These are phyloP conservation scores for Gambusia yucatana DNA, from an alignment of 2,797 vertebrate genomes.

Conservation along the genomic window DNA sequence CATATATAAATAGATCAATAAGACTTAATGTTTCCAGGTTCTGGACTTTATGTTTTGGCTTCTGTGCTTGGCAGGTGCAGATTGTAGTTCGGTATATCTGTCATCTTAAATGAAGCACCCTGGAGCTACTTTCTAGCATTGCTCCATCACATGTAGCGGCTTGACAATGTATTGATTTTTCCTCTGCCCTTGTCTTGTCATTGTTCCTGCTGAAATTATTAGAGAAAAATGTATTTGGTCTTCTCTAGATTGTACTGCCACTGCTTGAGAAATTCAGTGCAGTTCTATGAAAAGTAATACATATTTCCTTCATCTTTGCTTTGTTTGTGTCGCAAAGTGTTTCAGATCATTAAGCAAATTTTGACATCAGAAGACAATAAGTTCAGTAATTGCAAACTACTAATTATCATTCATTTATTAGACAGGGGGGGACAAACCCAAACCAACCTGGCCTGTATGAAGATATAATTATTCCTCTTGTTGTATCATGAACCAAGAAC, in stretches of 20 bases:
- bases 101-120: conserved; percentile 37
- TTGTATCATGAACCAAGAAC: not conserved
- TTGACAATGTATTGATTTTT: conserved; percentile 50
- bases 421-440: not conserved
- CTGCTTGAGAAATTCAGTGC: not conserved
- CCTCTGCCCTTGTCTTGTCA: conserved; percentile 27
- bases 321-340: not conserved
- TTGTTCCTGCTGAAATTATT: conserved; percentile 35
- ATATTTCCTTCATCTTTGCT: not conserved
- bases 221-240: conserved; percentile 16
- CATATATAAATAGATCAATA: conserved; percentile 14
- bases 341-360: not conserved
- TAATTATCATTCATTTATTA: not conserved
- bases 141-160: conserved; percentile 23
- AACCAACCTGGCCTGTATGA: not conserved
- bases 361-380: not conserved
- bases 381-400: not conserved
- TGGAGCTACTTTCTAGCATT: conserved; percentile 33
- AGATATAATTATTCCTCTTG: not conserved
- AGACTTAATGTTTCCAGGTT: conserved; percentile 20
- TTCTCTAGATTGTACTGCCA: conserved; percentile 9
- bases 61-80: conserved; percentile 25
- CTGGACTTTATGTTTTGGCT: conserved; percentile 18
- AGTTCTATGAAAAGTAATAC: not conserved
- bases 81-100: conserved; percentile 28